These are phyloP conservation scores for Plestiodon gilberti DNA, from an alignment of 2,113 vertebrate genomes.

Conservation along the genomic window DNA sequence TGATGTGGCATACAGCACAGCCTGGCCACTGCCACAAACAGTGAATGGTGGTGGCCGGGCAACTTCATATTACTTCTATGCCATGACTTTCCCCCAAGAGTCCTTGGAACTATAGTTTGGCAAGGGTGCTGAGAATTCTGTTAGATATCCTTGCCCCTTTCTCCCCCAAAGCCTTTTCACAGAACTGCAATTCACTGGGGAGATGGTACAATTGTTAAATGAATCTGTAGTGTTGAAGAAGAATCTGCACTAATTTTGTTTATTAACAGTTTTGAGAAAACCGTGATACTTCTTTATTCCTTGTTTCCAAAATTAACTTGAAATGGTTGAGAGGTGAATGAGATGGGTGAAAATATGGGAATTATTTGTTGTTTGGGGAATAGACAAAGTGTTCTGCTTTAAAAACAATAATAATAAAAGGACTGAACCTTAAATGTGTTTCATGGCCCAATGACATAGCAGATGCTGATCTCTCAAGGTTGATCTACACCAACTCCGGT, in stretches of 20 bases:
- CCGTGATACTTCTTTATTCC: slow-evolving; percentile 27
- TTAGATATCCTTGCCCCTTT: not conserved
- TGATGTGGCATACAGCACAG: too few species aligned
- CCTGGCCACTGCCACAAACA: too few species aligned
- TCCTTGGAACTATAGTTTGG: not conserved
- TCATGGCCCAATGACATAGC: too few species aligned
- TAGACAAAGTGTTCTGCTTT: not conserved
- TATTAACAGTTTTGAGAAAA: slow-evolving; percentile 5
- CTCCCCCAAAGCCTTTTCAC: not conserved
- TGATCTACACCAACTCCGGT: too few species aligned
- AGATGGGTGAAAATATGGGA: slow-evolving; percentile 26
- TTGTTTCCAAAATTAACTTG: slow-evolving; percentile 21
- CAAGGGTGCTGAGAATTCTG: not conserved
- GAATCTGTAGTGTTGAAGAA: not conserved
- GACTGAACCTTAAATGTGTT: not conserved
- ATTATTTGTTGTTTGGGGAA: slow-evolving; percentile 52
- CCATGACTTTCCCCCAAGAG: not conserved
- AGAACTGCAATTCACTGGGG: not conserved
- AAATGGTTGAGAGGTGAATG: slow-evolving; percentile 5
- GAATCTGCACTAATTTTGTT: not conserved
- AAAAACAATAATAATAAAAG: not conserved
- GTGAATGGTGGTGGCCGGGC: too few species aligned
- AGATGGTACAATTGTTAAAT: not conserved
- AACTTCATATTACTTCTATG: not conserved
- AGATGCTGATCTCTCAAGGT: too few species aligned